Evolutionary conservation across 2,888 invertebrate genomes (phyloP).

Genomic region (Nymphalis polychloros): DNA sequence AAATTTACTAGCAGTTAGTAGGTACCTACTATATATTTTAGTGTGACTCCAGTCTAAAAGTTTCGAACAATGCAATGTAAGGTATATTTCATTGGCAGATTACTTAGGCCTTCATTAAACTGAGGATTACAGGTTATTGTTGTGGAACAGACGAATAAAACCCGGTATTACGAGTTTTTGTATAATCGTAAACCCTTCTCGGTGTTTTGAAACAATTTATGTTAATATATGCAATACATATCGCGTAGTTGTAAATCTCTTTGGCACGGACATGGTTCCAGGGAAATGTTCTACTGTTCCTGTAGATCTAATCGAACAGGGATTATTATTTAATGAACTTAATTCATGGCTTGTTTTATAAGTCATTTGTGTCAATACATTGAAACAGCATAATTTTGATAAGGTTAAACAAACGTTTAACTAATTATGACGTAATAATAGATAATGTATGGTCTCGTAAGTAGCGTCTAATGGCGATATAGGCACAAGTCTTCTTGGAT

Average conservation of each 20-base stretch:
- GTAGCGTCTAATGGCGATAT: too few species aligned
- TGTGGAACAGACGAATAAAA: conserved; percentile 28
- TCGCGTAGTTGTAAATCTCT: conserved; percentile 2
- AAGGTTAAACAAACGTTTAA: too few species aligned
- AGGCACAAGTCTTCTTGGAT: too few species aligned
- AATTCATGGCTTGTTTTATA: too few species aligned
- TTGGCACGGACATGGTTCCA: neutral
- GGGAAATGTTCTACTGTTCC: neutral
- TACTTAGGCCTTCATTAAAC: conserved; percentile 33
- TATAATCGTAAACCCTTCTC: conserved; percentile 17
- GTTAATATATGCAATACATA: conserved; percentile 17
- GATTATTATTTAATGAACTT: too few species aligned
- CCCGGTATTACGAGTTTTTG: conserved; percentile 31
- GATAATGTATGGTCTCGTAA: too few species aligned
- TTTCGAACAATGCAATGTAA: conserved; percentile 14
- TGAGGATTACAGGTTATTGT: conserved; percentile 30
- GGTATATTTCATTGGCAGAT: conserved; percentile 33
- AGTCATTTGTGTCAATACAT: too few species aligned
- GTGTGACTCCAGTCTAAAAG: neutral
- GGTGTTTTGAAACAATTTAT: conserved; percentile 12
- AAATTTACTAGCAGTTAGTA: neutral
- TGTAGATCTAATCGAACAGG: neutral
- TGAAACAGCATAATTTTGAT: too few species aligned
- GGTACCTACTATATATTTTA: neutral
- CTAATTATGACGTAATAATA: too few species aligned